Base-by-base conservation (phyloP, 2,113 vertebrate genomes). In the Notarius lentiginosus region DNA sequence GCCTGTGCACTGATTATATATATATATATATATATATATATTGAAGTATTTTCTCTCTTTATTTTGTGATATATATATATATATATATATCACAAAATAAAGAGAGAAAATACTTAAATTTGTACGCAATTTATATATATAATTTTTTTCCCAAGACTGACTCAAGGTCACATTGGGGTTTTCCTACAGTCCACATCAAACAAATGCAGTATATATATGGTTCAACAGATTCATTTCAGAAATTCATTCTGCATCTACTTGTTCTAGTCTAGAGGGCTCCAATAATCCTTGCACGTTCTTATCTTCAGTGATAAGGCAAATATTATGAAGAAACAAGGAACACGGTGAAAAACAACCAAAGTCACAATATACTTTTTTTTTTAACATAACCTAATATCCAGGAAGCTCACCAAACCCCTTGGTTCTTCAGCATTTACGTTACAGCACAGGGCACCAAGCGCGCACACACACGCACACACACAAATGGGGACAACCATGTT, bases 101-200 rank as follows among this genome's bases (percentile, higher is more conserved):
- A n/a, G n/a, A n/a, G n/a, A n/a, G n/a, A n/a, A n/a, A n/a, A n/a
- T n/a, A n/a, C n/a, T n/a, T n/a, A n/a, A n/a, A n/a, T n/a, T n/a
- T n/a, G n/a, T n/a, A n/a, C n/a, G 30, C 30, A 30, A 30, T 30
- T 30, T 30, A 30, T 30, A 30, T 30, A 30, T 30, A 30, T 30
- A 30, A 30, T 55, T 55, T 55, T 55, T 55, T 51, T 70, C 49
- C 75, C 66, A 85, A 86, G 86, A 87, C 60, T 76, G 66, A 77
- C 75, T 72, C 81, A 90, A 87, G 89, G 87, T 66, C 83, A 88
- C 47, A 20, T 18, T 24, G 49, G 27, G 70, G 27, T 51, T 75
- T 89, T 82, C 5, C 27, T 49, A 47, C 49, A 89, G 82, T 60
- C 53, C 41, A 53, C 65, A 63, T 12, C 34, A 56, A 79, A 5